Conservation (phyloP, 2,797 vertebrate species). For the Sparus aurata region DNA sequence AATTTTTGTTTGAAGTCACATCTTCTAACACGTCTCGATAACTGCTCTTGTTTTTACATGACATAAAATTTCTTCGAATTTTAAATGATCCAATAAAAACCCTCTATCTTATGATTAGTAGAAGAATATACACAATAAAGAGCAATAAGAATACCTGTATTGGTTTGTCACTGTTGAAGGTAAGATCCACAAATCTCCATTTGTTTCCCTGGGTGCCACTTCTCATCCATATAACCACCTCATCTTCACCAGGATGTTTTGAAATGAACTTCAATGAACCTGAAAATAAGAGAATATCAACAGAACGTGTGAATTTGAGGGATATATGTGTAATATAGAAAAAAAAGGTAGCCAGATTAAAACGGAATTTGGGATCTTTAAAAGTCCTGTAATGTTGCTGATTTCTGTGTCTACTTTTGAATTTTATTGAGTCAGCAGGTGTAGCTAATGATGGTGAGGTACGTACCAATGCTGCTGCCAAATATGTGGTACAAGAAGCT, state of each 20-base stretch:
- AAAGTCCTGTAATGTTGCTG: no score
- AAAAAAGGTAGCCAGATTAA: neutral
- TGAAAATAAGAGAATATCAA: slow-evolving; percentile 40
- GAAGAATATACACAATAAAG: neutral
- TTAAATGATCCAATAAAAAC: neutral
- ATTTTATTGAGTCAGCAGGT: neutral
- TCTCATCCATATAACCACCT: slow-evolving; percentile 82
- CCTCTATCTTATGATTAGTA: neutral
- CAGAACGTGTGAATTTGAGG: neutral
- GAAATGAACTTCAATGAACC: slow-evolving; percentile 83
- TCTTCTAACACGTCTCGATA: neutral
- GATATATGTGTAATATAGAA: neutral
- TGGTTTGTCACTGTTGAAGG: slow-evolving; percentile 75
- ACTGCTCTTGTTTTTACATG: neutral
- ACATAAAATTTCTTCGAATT: neutral
- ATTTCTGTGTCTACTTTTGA: neutral
- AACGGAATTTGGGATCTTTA: neutral
- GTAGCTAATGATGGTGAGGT: neutral
- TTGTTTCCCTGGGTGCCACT: slow-evolving; percentile 86
- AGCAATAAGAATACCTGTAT: slow-evolving; percentile 75
- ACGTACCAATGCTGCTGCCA: slow-evolving; percentile 84
- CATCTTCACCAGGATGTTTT: slow-evolving; percentile 66
- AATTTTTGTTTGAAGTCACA: neutral
- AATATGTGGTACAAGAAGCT: slow-evolving; percentile 87
- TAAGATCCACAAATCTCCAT: slow-evolving; percentile 86